Evolutionary conservation across 2,797 vertebrate species (phyloP).

Genomic region (Pseudomugil tenellus): DNA sequence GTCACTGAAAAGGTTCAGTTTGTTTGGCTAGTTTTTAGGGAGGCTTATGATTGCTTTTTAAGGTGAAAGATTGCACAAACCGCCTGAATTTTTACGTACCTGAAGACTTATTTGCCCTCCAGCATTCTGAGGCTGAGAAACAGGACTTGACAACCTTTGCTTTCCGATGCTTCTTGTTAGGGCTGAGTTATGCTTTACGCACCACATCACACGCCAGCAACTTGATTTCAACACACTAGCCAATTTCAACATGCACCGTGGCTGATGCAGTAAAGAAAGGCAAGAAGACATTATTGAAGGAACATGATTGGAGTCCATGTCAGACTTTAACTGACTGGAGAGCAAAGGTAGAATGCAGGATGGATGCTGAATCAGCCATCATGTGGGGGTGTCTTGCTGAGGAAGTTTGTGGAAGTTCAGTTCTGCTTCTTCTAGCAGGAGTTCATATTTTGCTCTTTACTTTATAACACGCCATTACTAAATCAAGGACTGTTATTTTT

Average conservation of each 20-base stretch:
- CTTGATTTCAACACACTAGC: not conserved
- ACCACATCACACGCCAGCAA: not conserved
- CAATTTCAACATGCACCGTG: not conserved
- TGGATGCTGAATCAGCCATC: not conserved
- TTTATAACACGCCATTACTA: not conserved
- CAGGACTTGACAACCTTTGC: not conserved
- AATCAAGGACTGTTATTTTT: no score
- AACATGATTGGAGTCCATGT: no score
- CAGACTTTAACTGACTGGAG: not conserved
- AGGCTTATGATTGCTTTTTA: not conserved
- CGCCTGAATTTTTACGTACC: not conserved
- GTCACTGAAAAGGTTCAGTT: not conserved
- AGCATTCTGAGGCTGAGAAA: not conserved
- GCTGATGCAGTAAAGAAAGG: not conserved
- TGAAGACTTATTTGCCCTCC: not conserved
- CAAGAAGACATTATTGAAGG: not conserved
- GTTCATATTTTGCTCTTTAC: not conserved
- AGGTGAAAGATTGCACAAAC: not conserved
- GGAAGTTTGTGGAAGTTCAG: not conserved
- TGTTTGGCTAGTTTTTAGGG: not conserved
- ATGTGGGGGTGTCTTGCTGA: not conserved
- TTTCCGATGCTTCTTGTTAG: not conserved
- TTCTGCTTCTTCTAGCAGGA: not conserved
- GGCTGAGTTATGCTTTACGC: not conserved
- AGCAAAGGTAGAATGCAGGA: not conserved